phyloP scores from a whole-genome alignment of 2,888 invertebrate genomes.

The Drosophila lutescens region DNA sequence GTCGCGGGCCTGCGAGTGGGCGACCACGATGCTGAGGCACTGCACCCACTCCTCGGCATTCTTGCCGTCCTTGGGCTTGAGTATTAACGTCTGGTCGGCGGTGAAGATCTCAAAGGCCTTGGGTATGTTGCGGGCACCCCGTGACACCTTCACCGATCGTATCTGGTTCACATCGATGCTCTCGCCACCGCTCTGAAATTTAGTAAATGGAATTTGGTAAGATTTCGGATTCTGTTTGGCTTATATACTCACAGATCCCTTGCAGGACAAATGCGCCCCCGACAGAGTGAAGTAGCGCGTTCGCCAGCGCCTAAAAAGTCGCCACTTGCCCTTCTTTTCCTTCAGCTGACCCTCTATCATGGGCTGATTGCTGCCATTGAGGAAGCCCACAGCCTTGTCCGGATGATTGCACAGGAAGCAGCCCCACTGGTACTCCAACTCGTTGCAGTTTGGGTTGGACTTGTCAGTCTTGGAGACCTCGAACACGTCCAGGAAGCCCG shows the following conservation, averaged over 20 bases:
- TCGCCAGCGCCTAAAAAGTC: slow-evolving; percentile 95
- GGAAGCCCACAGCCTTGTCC: slow-evolving; percentile 93
- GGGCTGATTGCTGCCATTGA: slow-evolving; percentile 91
- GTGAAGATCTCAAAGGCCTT: slow-evolving; percentile 99
- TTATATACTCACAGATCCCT: slow-evolving; percentile 89
- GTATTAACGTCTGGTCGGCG: slow-evolving; percentile 94
- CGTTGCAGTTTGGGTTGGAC: slow-evolving; percentile 84
- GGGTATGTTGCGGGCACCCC: slow-evolving; percentile 95
- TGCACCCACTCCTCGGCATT: slow-evolving; percentile 98
- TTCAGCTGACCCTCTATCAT: slow-evolving; percentile 96
- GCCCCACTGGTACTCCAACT: slow-evolving; percentile 89
- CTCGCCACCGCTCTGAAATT: slow-evolving; percentile 90
- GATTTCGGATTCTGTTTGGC: fast-evolving
- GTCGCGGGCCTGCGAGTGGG: slow-evolving; percentile 87
- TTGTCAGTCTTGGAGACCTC: slow-evolving; percentile 88
- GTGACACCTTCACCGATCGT: slow-evolving; percentile 96
- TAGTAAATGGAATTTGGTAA: background rate
- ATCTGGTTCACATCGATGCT: slow-evolving; percentile 97
- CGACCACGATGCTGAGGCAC: slow-evolving; percentile 96
- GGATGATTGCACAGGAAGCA: slow-evolving; percentile 97
- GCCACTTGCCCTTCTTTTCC: slow-evolving; percentile 96
- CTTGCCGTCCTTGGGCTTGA: slow-evolving; percentile 97
- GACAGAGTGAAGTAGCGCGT: slow-evolving; percentile 97
- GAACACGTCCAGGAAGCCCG: slow-evolving; percentile 97
- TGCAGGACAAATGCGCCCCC: slow-evolving; percentile 95